Evolutionary conservation across 2,888 invertebrate species (phyloP).

Genomic region (Harpalus rubripes): DNA sequence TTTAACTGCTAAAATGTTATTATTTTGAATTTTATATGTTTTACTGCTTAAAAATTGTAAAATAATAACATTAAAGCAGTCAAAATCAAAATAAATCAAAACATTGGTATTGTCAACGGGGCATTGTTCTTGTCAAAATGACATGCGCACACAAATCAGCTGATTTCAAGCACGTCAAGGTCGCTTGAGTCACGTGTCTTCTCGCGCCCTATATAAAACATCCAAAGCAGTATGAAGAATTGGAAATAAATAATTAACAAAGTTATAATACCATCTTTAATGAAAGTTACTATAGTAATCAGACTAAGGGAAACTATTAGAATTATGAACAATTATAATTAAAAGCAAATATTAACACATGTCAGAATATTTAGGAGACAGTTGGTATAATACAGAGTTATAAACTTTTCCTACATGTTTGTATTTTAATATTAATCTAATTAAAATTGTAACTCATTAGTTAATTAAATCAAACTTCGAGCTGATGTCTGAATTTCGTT

Average conservation of each 20-base stretch:
- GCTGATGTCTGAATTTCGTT: constrained; percentile 24
- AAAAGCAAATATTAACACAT: constrained; percentile 7
- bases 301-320: not conserved
- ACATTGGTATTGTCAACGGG: too few species aligned
- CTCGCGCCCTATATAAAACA: too few species aligned
- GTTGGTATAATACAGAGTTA: not conserved
- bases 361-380: constrained; percentile 1
- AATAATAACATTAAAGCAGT: too few species aligned
- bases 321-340: not conserved
- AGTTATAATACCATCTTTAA: not conserved
- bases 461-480: constrained; percentile 39
- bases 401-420: constrained; percentile 14
- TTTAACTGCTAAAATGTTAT: too few species aligned
- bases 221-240: not conserved
- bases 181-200: too few species aligned
- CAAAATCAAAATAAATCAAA: too few species aligned
- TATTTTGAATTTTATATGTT: too few species aligned
- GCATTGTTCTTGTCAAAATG: too few species aligned
- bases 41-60: too few species aligned
- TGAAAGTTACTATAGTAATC: not conserved
- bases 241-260: not conserved
- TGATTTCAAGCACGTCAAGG: too few species aligned
- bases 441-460: constrained; percentile 38
- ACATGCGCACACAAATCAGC: too few species aligned
- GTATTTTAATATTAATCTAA: constrained; percentile 37